Conservation (phyloP, 2,797 vertebrate genomes). For the Artibeus jamaicensis region DNA sequence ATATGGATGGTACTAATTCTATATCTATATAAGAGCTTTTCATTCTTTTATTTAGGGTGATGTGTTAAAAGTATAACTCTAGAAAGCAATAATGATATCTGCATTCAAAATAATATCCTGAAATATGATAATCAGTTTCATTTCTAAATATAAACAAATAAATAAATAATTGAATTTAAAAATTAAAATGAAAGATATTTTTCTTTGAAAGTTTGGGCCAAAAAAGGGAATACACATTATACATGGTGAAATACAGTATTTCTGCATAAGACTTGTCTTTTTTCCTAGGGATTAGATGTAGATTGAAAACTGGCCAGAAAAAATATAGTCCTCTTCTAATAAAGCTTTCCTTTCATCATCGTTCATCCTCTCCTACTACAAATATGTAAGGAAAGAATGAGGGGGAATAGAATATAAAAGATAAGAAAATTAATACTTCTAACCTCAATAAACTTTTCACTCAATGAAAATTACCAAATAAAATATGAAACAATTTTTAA, state of each 20-base stretch:
- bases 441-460: not conserved
- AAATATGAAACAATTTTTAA: not conserved
- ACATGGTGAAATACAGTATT: not conserved
- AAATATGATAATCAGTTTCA: too few relatives aligned
- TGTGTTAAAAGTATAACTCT: too few relatives aligned
- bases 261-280: not conserved
- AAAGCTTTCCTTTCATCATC: not conserved
- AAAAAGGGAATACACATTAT: too few relatives aligned
- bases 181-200: too few relatives aligned
- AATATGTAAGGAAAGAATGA: not conserved
- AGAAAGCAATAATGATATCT: too few relatives aligned
- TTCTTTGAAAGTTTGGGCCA: too few relatives aligned
- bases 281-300: conserved; percentile 33
- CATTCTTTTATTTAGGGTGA: too few relatives aligned
- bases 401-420: not conserved
- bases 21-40: too few relatives aligned
- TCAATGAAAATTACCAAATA: not conserved
- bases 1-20: too few relatives aligned
- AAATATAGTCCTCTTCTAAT: not conserved
- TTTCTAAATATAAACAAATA: too few relatives aligned
- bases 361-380: not conserved
- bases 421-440: not conserved
- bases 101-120: too few relatives aligned
- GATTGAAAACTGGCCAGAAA: not conserved
- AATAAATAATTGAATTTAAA: too few relatives aligned